phyloP scores from a whole-genome alignment of 2,797 vertebrate genomes.

The Cyclopterus lumpus region DNA sequence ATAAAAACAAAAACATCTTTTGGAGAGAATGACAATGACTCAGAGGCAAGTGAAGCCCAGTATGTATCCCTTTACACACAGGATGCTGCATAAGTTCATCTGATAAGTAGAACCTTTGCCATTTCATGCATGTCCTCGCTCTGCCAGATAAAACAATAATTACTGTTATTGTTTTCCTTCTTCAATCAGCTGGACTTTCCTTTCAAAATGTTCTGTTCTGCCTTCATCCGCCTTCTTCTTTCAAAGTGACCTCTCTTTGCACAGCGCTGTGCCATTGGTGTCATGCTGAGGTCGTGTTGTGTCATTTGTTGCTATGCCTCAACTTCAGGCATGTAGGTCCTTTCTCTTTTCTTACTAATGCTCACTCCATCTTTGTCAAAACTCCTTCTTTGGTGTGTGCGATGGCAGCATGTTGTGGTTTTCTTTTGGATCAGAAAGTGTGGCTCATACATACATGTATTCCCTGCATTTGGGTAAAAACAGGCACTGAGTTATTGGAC shows the following conservation, averaged over 20 bases:
- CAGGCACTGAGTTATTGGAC: background rate
- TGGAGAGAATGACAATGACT: constrained; percentile 20
- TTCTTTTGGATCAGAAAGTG: constrained; percentile 21
- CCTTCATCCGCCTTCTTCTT: constrained; percentile 4
- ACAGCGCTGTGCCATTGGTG: constrained; percentile 58
- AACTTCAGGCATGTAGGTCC: constrained; percentile 71
- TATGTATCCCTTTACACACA: constrained; percentile 32
- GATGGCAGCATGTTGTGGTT: constrained; percentile 28
- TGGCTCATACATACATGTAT: constrained; percentile 21
- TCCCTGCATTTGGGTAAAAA: constrained; percentile 28
- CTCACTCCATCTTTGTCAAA: constrained; percentile 56
- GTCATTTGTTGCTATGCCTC: constrained; percentile 79
- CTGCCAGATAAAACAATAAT: background rate
- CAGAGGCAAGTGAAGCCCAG: constrained; percentile 10
- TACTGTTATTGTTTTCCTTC: constrained; percentile 39
- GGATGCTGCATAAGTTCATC: constrained; percentile 11
- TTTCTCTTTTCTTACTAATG: constrained; percentile 54
- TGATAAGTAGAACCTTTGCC: constrained; percentile 17
- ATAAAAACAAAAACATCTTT: constrained; percentile 18
- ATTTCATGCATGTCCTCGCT: constrained; percentile 13
- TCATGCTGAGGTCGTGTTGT: constrained; percentile 72
- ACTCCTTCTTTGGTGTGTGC: constrained; percentile 2
- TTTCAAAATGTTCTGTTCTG: constrained; percentile 34
- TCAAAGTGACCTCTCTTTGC: constrained; percentile 57
- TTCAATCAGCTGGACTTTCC: constrained; percentile 45